Evolutionary conservation across 2,113 vertebrate species (phyloP).

Genomic region (Galemys pyrenaicus): DNA sequence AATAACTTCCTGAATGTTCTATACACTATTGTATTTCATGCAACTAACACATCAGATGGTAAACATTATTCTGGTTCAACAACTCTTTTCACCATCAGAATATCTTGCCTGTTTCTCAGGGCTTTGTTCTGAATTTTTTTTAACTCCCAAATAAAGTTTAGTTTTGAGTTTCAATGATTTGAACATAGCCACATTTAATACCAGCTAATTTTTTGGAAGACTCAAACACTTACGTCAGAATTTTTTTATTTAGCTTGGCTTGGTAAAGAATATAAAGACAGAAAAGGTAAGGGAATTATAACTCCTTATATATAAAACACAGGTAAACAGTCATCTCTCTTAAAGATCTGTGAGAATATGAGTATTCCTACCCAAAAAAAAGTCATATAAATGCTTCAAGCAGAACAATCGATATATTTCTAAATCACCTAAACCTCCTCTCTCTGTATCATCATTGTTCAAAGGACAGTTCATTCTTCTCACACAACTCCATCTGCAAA

Average conservation of each 20-base stretch:
- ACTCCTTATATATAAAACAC: slow-evolving; percentile 30
- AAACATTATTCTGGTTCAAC: slow-evolving; percentile 48
- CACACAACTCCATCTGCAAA: not conserved
- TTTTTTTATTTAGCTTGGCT: not conserved
- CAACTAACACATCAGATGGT: not conserved
- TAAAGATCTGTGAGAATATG: not conserved
- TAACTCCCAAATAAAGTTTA: slow-evolving; percentile 24
- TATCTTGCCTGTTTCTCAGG: slow-evolving; percentile 33
- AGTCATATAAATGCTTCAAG: not conserved
- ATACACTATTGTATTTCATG: slow-evolving; percentile 14
- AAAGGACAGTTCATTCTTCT: not conserved
- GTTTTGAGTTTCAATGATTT: slow-evolving; percentile 57
- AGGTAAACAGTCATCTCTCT: not conserved
- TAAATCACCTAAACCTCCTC: not conserved
- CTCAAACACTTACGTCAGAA: not conserved
- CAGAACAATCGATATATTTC: not conserved
- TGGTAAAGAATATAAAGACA: slow-evolving; percentile 14
- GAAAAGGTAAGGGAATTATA: not conserved
- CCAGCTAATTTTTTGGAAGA: slow-evolving; percentile 21
- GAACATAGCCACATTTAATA: slow-evolving; percentile 23
- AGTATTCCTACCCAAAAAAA: not conserved
- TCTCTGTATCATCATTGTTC: not conserved
- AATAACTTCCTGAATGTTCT: slow-evolving; percentile 26
- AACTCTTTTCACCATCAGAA: slow-evolving; percentile 37
- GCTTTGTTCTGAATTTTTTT: slow-evolving; percentile 26